Evolutionary conservation across 2,797 vertebrate genomes (phyloP).

Genomic region (Triplophysa bombifrons): DNA sequence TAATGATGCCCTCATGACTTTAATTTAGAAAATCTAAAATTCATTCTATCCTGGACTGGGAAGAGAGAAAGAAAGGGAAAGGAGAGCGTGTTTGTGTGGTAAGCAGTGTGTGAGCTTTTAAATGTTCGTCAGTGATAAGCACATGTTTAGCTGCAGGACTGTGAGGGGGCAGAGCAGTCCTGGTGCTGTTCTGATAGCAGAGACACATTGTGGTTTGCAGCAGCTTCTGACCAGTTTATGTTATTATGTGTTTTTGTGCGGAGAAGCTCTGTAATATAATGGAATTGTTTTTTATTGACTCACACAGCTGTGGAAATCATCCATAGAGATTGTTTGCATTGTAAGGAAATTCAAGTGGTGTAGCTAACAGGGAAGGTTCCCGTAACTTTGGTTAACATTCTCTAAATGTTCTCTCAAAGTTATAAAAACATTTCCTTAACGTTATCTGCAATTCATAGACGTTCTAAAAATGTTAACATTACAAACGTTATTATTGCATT

Average conservation of each 20-base stretch:
- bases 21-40: conserved; percentile 39
- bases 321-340: background rate
- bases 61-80: background rate
- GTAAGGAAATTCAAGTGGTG: background rate
- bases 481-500: no score
- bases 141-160: conserved; percentile 64
- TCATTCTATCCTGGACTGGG: conserved; percentile 42
- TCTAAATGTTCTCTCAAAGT: no score
- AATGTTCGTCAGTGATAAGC: conserved; percentile 65
- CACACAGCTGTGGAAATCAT: background rate
- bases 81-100: conserved; percentile 22
- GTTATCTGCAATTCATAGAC: no score
- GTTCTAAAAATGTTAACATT: no score
- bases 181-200: conserved; percentile 40
- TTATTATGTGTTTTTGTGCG: conserved; percentile 9
- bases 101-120: conserved; percentile 50
- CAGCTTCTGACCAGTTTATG: conserved; percentile 20
- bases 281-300: background rate
- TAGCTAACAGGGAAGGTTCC: no score
- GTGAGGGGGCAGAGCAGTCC: conserved; percentile 40
- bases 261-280: background rate
- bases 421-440: no score
- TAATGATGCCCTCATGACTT: conserved; percentile 62
- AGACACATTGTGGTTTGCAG: conserved; percentile 12
- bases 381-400: no score